phyloP scores from a whole-genome alignment of 2,888 invertebrate genomes.

The Calameuta idolon region DNA sequence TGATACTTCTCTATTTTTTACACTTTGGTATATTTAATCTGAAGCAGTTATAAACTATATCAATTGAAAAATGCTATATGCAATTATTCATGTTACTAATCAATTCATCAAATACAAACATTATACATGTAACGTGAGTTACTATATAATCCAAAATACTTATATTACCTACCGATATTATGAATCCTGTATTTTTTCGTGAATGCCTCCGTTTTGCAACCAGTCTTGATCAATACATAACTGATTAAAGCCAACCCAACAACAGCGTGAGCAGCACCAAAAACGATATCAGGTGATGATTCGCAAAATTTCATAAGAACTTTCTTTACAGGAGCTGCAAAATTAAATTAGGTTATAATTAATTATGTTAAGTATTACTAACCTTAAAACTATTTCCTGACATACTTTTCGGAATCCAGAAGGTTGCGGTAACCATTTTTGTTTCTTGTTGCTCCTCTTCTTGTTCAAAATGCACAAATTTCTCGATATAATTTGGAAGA shows the following conservation, averaged over 20 bases:
- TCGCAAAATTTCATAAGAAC: neutral
- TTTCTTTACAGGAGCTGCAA: neutral
- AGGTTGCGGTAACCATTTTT: neutral
- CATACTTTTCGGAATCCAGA: neutral
- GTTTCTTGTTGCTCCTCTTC: neutral
- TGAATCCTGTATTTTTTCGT: neutral
- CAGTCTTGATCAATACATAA: neutral
- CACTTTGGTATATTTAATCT: neutral
- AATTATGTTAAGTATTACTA: neutral
- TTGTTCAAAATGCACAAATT: neutral
- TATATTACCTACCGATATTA: neutral
- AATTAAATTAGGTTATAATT: neutral
- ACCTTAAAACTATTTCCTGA: neutral
- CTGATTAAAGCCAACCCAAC: too few species aligned
- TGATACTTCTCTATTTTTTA: neutral
- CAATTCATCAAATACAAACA: neutral
- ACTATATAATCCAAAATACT: neutral
- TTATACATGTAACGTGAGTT: neutral
- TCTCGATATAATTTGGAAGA: neutral
- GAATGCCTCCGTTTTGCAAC: neutral
- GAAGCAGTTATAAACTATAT: neutral
- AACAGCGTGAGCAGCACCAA: neutral
- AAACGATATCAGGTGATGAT: neutral
- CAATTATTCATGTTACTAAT: neutral
- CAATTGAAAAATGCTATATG: neutral